These are phyloP conservation scores for Phylloscopus collybita DNA, from an alignment of 2,797 vertebrate genomes.

Conservation along the genomic window DNA sequence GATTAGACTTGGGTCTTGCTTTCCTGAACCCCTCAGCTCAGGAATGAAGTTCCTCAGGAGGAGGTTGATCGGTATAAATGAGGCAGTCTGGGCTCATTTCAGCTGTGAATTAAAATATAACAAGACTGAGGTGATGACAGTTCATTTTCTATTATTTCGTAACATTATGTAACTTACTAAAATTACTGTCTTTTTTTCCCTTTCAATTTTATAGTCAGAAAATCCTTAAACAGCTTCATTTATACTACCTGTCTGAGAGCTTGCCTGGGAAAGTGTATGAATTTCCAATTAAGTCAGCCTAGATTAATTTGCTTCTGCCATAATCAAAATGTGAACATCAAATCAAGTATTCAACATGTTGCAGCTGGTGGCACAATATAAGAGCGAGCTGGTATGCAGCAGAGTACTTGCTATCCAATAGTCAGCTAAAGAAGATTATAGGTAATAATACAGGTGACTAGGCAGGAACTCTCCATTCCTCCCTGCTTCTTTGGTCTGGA, in stretches of 20 bases:
- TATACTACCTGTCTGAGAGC: slow-evolving; percentile 1
- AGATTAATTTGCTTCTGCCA: slow-evolving; percentile 31
- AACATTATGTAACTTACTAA: slow-evolving; percentile 51
- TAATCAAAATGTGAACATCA: slow-evolving; percentile 24
- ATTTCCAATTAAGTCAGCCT: slow-evolving; percentile 46
- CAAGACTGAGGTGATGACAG: not conserved
- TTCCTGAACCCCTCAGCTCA: not conserved
- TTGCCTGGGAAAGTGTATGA: slow-evolving; percentile 10
- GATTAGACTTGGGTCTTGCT: not conserved
- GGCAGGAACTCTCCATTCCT: not conserved
- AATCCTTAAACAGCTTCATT: slow-evolving; percentile 35
- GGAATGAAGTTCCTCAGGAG: not conserved
- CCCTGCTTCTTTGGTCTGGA: not conserved
- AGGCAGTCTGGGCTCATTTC: slow-evolving; percentile 12
- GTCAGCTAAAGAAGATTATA: not conserved
- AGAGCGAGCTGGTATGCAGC: not conserved
- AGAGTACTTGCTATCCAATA: not conserved
- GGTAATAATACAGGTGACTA: slow-evolving; percentile 1
- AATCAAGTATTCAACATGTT: not conserved
- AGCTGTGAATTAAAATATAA: slow-evolving; percentile 44
- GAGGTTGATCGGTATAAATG: slow-evolving; percentile 27
- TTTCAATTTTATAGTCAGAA: slow-evolving; percentile 32
- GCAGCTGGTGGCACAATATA: not conserved
- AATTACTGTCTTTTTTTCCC: not conserved
- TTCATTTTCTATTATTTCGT: slow-evolving; percentile 44